Evolutionary conservation across 1,140 invertebrate genomes (phyloP).

Genomic region (Cephus cinctus): DNA sequence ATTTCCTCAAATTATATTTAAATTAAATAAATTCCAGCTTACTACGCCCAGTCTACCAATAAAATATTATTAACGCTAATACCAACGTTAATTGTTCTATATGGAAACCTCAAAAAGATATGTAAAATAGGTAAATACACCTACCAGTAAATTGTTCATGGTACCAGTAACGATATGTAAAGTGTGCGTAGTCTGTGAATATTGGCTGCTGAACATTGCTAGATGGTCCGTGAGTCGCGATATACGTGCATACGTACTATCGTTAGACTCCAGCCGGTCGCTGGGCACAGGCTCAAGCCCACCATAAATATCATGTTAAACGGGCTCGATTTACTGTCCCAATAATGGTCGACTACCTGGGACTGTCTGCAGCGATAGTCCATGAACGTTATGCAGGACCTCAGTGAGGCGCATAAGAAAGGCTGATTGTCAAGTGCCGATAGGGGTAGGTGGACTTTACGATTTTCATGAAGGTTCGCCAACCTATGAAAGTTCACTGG

Average conservation of each 20-base stretch:
- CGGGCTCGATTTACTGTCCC: constrained; percentile 45
- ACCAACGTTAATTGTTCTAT: too few relatives aligned
- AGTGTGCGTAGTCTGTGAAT: not conserved
- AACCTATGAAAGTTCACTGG: too few relatives aligned
- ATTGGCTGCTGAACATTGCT: constrained; percentile 37
- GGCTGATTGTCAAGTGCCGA: not conserved
- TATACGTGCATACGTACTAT: constrained; percentile 32
- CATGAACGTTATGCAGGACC: constrained; percentile 19
- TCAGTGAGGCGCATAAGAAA: constrained; percentile 23
- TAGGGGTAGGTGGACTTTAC: not conserved
- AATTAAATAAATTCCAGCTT: too few relatives aligned
- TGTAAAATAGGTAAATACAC: too few relatives aligned
- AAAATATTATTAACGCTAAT: too few relatives aligned
- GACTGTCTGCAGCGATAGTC: constrained; percentile 24
- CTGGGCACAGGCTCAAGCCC: constrained; percentile 10
- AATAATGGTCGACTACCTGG: constrained; percentile 43
- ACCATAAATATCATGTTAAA: constrained; percentile 51
- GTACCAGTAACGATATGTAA: too few relatives aligned
- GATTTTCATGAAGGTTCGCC: not conserved
- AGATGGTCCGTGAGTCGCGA: constrained; percentile 39
- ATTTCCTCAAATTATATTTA: too few relatives aligned
- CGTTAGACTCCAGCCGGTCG: constrained; percentile 24
- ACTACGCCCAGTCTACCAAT: too few relatives aligned
- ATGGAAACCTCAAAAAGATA: too few relatives aligned
- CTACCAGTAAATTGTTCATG: too few relatives aligned